Conservation (phyloP, 1,140 invertebrate species). For the Drosophila navojoa region DNA sequence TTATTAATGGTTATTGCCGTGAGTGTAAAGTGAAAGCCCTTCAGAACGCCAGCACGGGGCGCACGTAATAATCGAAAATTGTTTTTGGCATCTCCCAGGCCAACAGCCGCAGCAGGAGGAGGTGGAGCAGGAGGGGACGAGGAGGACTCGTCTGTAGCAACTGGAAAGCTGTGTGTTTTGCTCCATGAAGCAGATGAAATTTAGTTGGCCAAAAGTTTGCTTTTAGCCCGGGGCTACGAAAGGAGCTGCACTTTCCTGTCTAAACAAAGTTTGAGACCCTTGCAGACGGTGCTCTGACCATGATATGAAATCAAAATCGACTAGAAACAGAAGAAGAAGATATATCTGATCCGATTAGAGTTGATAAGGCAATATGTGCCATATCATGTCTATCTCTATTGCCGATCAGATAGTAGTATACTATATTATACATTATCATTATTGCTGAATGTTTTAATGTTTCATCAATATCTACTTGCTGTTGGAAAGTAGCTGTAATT, state of each 20-base stretch:
- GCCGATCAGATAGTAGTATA: too few species aligned
- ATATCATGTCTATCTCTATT: too few species aligned
- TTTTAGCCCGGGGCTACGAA: neutral
- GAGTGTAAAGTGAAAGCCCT: constrained; percentile 51
- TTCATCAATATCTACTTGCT: too few species aligned
- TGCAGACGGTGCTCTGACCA: too few species aligned
- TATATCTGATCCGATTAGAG: too few species aligned
- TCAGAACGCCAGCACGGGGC: neutral
- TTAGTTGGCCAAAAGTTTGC: constrained; percentile 28
- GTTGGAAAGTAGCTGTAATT: too few species aligned
- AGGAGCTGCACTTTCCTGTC: neutral
- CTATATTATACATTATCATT: too few species aligned
- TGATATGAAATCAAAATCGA: too few species aligned
- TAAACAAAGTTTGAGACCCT: constrained; percentile 3
- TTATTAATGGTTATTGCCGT: constrained; percentile 80
- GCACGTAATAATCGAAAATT: constrained; percentile 73
- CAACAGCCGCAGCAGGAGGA: neutral
- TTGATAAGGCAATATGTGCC: too few species aligned
- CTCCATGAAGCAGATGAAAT: constrained; percentile 45
- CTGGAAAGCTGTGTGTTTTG: constrained; percentile 7
- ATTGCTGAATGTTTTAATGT: too few species aligned
- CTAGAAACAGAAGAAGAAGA: too few species aligned
- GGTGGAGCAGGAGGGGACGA: neutral
- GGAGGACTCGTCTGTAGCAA: constrained; percentile 12
- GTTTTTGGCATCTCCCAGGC: constrained; percentile 52